Percentiles rank a stretch among this genome's conserved stretches.
phyloP scores from a whole-genome alignment of 2,113 vertebrate species.

The Halichoerus grypus region DNA sequence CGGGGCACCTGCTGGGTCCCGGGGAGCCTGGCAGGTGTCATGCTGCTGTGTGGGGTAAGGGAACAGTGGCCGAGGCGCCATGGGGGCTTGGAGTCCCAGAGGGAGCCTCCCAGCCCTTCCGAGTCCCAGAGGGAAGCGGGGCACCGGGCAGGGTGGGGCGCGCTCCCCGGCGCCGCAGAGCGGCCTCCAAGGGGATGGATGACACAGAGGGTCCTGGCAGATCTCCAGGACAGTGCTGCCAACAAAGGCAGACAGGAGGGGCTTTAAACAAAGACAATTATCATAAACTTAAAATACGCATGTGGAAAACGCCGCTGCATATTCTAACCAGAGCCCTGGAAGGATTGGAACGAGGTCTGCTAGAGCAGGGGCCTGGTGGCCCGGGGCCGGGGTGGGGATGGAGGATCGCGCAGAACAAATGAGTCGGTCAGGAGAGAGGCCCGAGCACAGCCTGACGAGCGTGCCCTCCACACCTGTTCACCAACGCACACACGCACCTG shows the following conservation, averaged over 20 bases:
- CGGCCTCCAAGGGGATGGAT: accelerated
- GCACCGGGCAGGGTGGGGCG: accelerated
- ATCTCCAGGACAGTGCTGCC: too few relatives aligned
- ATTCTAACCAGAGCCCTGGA: not conserved
- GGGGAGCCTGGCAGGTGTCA: accelerated
- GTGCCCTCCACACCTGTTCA: not conserved
- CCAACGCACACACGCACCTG: accelerated
- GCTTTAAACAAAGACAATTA: accelerated
- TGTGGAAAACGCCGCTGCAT: too few relatives aligned
- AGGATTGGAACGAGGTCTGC: accelerated
- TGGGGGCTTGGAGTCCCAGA: not conserved
- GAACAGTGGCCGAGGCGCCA: accelerated
- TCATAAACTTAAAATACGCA: accelerated
- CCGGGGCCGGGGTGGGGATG: accelerated
- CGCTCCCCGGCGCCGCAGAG: not conserved
- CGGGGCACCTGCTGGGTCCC: not conserved
- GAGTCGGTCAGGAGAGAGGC: not conserved
- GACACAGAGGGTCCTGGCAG: not conserved
- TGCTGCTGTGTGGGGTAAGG: accelerated
- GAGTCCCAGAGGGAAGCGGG: accelerated
- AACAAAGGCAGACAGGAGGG: accelerated
- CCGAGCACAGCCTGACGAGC: accelerated
- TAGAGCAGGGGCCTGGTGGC: accelerated
- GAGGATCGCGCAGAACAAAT: accelerated
- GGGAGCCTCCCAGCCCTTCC: not conserved